Evolutionary conservation across 2,888 invertebrate genomes (phyloP), one percentile per base, ranked within the genome.

Genomic region (Lacanobia oleracea): DNA sequence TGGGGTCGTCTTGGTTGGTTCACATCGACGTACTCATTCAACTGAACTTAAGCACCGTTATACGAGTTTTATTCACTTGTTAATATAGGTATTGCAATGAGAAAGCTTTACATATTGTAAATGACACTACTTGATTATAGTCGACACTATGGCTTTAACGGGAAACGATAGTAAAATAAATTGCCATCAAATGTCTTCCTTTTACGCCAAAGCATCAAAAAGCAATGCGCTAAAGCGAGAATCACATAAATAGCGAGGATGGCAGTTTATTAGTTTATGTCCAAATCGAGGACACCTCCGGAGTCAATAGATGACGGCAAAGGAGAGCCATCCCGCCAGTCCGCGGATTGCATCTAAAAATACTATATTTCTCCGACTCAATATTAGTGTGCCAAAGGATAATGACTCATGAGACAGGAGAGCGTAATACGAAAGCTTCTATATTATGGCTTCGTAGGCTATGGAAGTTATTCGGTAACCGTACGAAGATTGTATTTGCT

Each of bases 331-430:
- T 88, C 89, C 85, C 89, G 89, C 86, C 88, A 88, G 90, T 90
- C 89, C 88, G 91, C 89, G 89, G 90, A 90, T 92, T 87, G 90
- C 88, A 89, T 93, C 95, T 95, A 95, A 93, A 95, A 95, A 95
- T 95, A 95, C 89, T 86, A 90, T 85, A 81, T 91, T 93, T 94
- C 93, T 90, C 92, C 92, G 93, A 94, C 90, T 93, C 87, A 86
- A 91, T 88, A 92, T 93, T 92, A 92, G 89, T 92, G 76, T 68
- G 92, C 90, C 90, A 91, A 92, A 94, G 94, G 92, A 94, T 94
- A 94, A 94, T 95, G 95, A 95, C 92, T 95, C 95, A 94, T 89
- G 87, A 89, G 86, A 84, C 82, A 87, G 77, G 87, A 83, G 85
- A 88, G 86, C 84, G 83, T 84, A 88, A 85, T 87, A 88, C 87